phyloP scores from a whole-genome alignment of 2,888 invertebrate species.

The Synanthedon andrenaeformis region DNA sequence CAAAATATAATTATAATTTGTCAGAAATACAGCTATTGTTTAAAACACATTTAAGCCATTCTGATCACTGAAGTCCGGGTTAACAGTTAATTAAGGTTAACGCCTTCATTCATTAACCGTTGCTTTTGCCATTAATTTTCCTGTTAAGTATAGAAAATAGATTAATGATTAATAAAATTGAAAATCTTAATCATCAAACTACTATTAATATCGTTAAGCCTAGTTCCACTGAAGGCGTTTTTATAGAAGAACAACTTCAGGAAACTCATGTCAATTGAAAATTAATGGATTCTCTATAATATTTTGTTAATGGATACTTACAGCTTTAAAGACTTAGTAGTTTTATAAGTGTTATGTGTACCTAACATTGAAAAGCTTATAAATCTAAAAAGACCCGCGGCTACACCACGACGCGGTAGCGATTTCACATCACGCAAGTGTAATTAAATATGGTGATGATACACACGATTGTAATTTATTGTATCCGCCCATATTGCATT shows the following conservation, averaged over 20 bases:
- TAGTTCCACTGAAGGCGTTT: no score
- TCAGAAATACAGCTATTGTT: not conserved
- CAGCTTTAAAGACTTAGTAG: no score
- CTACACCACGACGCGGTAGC: constrained; percentile 14
- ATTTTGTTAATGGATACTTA: no score
- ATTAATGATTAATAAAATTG: not conserved
- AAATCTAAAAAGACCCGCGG: constrained; percentile 4
- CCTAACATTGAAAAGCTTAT: not conserved
- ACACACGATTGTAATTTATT: constrained; percentile 13
- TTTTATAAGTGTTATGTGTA: no score
- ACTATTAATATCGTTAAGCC: no score
- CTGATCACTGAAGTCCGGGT: no score
- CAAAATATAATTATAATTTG: no score
- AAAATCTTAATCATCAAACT: not conserved
- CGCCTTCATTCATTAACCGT: no score
- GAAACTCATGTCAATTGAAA: no score
- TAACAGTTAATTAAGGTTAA: not conserved
- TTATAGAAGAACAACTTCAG: no score
- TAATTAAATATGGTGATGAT: constrained; percentile 24
- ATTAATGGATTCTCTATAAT: no score
- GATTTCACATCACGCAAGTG: constrained; percentile 27
- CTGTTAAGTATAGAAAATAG: not conserved
- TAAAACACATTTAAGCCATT: not conserved
- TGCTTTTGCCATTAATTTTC: no score
- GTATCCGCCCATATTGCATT: constrained; percentile 6